These are phyloP conservation scores for Mesorhabditis spiculigera DNA, from an alignment of 2,888 invertebrate genomes.

Conservation along the genomic window DNA sequence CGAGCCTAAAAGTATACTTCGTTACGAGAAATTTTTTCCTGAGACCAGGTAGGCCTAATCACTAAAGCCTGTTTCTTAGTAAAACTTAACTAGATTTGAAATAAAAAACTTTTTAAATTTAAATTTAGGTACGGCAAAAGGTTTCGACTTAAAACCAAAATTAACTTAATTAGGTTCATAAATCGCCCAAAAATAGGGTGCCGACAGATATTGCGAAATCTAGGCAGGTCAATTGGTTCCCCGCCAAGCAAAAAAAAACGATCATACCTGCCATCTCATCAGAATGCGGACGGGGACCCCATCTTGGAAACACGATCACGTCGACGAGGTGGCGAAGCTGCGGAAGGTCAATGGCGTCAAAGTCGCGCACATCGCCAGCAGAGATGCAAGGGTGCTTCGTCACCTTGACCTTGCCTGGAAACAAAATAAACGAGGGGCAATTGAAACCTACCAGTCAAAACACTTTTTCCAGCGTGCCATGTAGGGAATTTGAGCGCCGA, in stretches of 20 bases:
- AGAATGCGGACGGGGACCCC: constrained; percentile 60
- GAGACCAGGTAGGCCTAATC: too few relatives aligned
- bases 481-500: neutral
- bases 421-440: neutral
- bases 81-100: too few relatives aligned
- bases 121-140: too few relatives aligned
- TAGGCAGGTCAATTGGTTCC: too few relatives aligned
- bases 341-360: constrained; percentile 42
- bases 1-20: constrained; percentile 42
- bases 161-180: too few relatives aligned
- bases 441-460: too few relatives aligned
- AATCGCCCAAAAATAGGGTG: too few relatives aligned
- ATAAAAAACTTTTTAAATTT: too few relatives aligned
- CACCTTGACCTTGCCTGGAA: constrained; percentile 51
- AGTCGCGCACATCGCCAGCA: constrained; percentile 60
- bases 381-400: constrained; percentile 62
- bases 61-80: too few relatives aligned
- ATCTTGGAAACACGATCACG: constrained; percentile 60
- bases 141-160: neutral
- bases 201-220: too few relatives aligned
- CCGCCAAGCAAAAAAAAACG: too few relatives aligned
- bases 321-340: constrained; percentile 53
- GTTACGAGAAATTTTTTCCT: too few relatives aligned
- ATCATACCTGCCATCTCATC: constrained; percentile 60
- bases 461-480: constrained; percentile 22